phyloP scores from a whole-genome alignment of 2,888 invertebrate species.

The Papilio elwesi region DNA sequence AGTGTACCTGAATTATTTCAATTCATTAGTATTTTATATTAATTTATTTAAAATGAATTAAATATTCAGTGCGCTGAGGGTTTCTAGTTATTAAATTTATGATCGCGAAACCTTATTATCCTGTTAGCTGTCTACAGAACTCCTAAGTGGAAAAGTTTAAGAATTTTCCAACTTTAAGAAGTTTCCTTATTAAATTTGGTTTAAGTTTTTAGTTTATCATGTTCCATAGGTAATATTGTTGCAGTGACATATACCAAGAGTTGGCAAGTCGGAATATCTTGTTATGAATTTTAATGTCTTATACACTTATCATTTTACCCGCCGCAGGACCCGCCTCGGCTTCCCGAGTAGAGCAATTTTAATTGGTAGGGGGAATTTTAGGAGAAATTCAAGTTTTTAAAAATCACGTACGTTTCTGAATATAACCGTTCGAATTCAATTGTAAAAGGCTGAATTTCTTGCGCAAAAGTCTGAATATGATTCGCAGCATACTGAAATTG shows the following conservation, averaged over 20 bases:
- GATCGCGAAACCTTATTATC: slow-evolving; percentile 36
- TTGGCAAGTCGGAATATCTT: not conserved
- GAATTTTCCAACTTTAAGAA: slow-evolving; percentile 37
- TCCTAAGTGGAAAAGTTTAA: slow-evolving; percentile 38
- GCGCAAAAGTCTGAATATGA: too few species aligned
- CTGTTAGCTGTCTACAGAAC: slow-evolving; percentile 38
- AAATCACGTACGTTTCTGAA: too few species aligned
- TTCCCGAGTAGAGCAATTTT: too few species aligned
- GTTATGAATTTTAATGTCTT: not conserved
- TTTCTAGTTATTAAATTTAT: slow-evolving; percentile 35
- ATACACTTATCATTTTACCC: not conserved
- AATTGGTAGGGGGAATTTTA: too few species aligned
- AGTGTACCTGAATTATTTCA: too few species aligned
- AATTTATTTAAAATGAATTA: not conserved
- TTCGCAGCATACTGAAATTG: too few species aligned
- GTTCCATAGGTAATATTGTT: slow-evolving; percentile 1
- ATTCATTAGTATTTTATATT: not conserved
- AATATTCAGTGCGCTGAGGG: not conserved
- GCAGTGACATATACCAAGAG: slow-evolving; percentile 15
- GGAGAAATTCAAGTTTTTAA: too few species aligned
- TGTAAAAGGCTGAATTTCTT: too few species aligned
- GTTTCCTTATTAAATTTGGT: slow-evolving; percentile 40
- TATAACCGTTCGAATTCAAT: too few species aligned
- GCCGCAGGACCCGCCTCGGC: too few species aligned
- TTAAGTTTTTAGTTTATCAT: slow-evolving; percentile 37